Evolutionary conservation across 2,113 vertebrate species (phyloP).

Genomic region (Tretioscincus oriximinensis): DNA sequence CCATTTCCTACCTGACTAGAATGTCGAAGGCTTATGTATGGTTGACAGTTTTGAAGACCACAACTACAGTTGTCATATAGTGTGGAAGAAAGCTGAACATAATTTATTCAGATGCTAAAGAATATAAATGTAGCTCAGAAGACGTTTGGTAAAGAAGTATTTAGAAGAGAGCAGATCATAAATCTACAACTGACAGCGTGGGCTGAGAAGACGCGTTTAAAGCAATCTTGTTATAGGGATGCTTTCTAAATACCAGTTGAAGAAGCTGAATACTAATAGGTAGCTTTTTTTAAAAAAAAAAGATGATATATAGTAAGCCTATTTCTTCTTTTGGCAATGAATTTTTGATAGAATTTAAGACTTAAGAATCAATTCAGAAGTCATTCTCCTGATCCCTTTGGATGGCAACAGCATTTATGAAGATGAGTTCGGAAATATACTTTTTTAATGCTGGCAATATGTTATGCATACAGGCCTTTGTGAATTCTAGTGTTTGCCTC

Average conservation of each 20-base stretch:
- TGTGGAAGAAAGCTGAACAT: slow-evolving; percentile 15
- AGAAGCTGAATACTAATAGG: slow-evolving; percentile 16
- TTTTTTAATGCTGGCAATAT: background rate
- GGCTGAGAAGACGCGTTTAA: slow-evolving; percentile 23
- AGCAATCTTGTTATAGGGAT: slow-evolving; percentile 34
- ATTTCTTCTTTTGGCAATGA: slow-evolving; percentile 7
- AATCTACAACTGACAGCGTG: slow-evolving; percentile 18
- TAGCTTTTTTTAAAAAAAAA: background rate
- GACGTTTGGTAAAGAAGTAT: slow-evolving; percentile 29
- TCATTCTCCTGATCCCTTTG: background rate
- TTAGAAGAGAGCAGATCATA: slow-evolving; percentile 7
- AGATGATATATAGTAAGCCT: background rate
- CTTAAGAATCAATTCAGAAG: slow-evolving; percentile 9
- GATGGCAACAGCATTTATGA: background rate
- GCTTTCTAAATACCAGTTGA: slow-evolving; percentile 35
- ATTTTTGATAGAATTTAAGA: slow-evolving; percentile 6
- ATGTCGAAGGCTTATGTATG: background rate
- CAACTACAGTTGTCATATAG: slow-evolving; percentile 33
- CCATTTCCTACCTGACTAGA: background rate
- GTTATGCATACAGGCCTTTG: slow-evolving; percentile 1
- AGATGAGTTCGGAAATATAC: background rate
- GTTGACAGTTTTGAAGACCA: slow-evolving; percentile 21
- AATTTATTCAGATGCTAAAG: slow-evolving; percentile 28
- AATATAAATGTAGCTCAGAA: slow-evolving; percentile 20
- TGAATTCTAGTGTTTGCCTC: slow-evolving; percentile 1